Evolutionary conservation across 2,888 invertebrate genomes (phyloP).

Genomic region (Lottia scabra): DNA sequence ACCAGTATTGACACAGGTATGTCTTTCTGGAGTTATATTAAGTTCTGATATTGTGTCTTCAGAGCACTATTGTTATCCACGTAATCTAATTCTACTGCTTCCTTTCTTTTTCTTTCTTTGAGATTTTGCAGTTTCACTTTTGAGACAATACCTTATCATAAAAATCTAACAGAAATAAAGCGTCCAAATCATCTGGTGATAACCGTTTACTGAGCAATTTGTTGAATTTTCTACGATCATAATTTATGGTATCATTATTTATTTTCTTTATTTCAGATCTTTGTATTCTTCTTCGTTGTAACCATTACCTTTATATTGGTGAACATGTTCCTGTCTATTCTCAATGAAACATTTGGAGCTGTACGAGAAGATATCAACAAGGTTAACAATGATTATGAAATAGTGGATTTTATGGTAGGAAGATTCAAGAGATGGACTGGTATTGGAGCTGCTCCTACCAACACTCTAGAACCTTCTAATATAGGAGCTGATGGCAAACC

Average conservation of each 20-base stretch:
- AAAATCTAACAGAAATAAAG: too few relatives aligned
- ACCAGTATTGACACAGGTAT: conserved; percentile 50
- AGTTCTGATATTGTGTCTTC: too few relatives aligned
- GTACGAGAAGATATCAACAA: conserved; percentile 60
- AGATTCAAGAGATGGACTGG: conserved; percentile 58
- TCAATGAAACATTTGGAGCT: conserved; percentile 64
- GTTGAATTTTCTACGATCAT: too few relatives aligned
- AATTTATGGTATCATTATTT: too few relatives aligned
- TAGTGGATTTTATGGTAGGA: conserved; percentile 65
- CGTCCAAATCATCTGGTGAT: too few relatives aligned
- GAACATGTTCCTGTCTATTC: conserved; percentile 69
- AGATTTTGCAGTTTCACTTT: too few relatives aligned
- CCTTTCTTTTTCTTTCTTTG: too few relatives aligned
- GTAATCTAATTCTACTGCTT: too few relatives aligned
- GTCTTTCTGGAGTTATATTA: conserved; percentile 11
- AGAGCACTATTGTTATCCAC: too few relatives aligned
- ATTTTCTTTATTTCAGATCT: conserved; percentile 39
- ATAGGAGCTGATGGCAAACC: background rate
- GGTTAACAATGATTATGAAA: conserved; percentile 68
- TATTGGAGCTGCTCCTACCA: conserved; percentile 32
- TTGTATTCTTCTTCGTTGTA: conserved; percentile 63
- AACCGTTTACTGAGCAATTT: too few relatives aligned
- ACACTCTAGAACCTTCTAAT: conserved; percentile 23
- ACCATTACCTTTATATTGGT: conserved; percentile 66
- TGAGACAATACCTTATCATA: too few relatives aligned